Evolutionary conservation across 1,140 invertebrate species (phyloP).

Genomic region (Argopecten irradians): DNA sequence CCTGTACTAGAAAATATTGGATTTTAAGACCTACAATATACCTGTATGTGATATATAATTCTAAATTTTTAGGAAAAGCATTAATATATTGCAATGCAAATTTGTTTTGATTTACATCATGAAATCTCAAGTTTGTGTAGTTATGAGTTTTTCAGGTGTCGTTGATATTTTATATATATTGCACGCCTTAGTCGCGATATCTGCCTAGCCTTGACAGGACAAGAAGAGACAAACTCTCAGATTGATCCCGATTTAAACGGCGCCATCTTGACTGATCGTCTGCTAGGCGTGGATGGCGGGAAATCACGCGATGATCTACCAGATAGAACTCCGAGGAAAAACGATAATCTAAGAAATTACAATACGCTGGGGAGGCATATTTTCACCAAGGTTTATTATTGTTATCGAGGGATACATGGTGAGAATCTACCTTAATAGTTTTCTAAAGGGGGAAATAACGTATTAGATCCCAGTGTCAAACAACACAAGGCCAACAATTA

Average conservation of each 20-base stretch:
- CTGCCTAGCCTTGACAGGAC: not conserved
- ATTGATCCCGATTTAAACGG: slow-evolving; percentile 10
- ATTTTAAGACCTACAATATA: too few species aligned
- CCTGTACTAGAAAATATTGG: too few species aligned
- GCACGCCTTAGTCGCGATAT: not conserved
- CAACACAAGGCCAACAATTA: not conserved
- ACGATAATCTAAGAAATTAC: not conserved
- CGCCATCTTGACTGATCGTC: slow-evolving; percentile 19
- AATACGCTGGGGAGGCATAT: not conserved
- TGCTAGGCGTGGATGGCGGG: not conserved
- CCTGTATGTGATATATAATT: too few species aligned
- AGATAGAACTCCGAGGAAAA: not conserved
- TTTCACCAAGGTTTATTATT: not conserved
- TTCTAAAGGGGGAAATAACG: not conserved
- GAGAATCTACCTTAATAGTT: not conserved
- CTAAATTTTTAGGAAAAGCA: too few species aligned
- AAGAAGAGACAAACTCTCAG: not conserved
- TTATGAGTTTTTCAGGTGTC: too few species aligned
- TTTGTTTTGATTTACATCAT: too few species aligned
- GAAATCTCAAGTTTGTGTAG: too few species aligned
- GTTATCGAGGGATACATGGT: not conserved
- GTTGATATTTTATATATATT: too few species aligned
- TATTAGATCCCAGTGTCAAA: not conserved
- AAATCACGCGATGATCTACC: not conserved
- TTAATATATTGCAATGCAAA: too few species aligned